Base-by-base conservation (phyloP, 2,797 vertebrate species). In the Typhlichthys subterraneus region DNA sequence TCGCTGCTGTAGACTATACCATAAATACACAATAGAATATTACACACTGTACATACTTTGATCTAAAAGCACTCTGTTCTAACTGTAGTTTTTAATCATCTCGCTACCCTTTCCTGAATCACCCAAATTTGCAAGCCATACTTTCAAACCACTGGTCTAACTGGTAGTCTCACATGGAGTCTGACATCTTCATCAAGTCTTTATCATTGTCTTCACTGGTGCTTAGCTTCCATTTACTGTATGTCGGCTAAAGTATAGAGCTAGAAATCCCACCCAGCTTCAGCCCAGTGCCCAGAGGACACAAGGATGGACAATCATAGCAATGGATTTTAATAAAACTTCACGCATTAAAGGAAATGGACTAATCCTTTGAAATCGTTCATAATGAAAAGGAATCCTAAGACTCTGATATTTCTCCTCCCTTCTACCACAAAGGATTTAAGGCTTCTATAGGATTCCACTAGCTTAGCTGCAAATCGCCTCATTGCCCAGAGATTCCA, bases 341-440 rank as follows among this genome's bases (percentile, higher is more conserved):
- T 84, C 57, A 63, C 69, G 83, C 83, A 85, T 91, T 89, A 86
- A 85, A 85, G 76, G 83, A 88, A 89, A 86, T 80, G 73, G 79
- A 81, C 77, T 91, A 92, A 94, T 94, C 92, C 89, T 63, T 84
- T 80, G 77, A 88, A 91, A 91, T 89, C 90, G 89, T 70, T 81
- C 64, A 76, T 91, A 92, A 92, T 91, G 89, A 92, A 88, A 84
- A 84, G 78, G 81, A 91, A 89, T 89, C 88, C 88, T 84, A 87
- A 90, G 85, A 89, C 89, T 88, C 83, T 82, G 83, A 91, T 90
- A 90, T 88, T 86, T 88, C 83, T 86, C 86, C 85, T 83, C 82
- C 84, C 79, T 80, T 82, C 12, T 76, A 80, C 88, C 81, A 87
- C 81, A 80, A 75, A 91, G 87, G 89, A 91, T 92, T 91, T 89